A percentile compares a stretch with the other conserved stretches of the same genome.
phyloP scores from a whole-genome alignment of 2,113 vertebrate genomes.

The Nerophis ophidion region DNA sequence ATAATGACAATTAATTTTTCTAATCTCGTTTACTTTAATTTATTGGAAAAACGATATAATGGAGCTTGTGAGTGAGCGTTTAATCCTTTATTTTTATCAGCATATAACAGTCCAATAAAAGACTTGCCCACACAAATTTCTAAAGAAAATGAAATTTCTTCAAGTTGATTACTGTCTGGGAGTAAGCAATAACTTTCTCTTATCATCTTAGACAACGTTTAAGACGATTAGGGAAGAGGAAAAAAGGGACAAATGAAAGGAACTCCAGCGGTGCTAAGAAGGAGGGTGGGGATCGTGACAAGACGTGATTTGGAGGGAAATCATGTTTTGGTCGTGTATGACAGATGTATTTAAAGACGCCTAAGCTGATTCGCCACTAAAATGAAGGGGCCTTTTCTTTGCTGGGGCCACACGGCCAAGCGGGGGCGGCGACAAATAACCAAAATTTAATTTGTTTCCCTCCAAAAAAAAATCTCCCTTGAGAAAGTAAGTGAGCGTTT shows the following conservation, averaged over 20 bases:
- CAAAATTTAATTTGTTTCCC: slow-evolving; percentile 81
- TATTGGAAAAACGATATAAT: background rate
- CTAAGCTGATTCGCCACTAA: slow-evolving; percentile 79
- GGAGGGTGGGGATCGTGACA: slow-evolving; percentile 48
- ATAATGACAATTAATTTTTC: too few relatives aligned
- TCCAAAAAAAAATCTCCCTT: slow-evolving; percentile 68
- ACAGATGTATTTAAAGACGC: slow-evolving; percentile 71
- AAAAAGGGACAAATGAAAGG: slow-evolving; percentile 70
- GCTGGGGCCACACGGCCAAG: slow-evolving; percentile 44
- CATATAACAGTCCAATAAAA: slow-evolving; percentile 9
- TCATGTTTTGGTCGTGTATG: slow-evolving; percentile 57
- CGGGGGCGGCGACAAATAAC: slow-evolving; percentile 53
- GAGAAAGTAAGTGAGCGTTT: slow-evolving; percentile 75
- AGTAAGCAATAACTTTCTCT: slow-evolving; percentile 53
- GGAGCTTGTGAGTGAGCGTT: background rate
- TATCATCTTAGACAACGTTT: slow-evolving; percentile 61
- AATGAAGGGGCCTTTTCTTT: slow-evolving; percentile 67
- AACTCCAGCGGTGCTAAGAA: slow-evolving; percentile 46
- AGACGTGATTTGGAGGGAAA: slow-evolving; percentile 58
- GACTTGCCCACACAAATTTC: slow-evolving; percentile 49
- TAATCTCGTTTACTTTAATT: background rate
- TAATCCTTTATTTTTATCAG: slow-evolving; percentile 24
- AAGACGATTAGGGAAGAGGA: slow-evolving; percentile 70
- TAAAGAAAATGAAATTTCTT: slow-evolving; percentile 58
- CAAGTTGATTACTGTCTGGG: slow-evolving; percentile 47